Evolutionary conservation across 1,140 invertebrate genomes (phyloP), one percentile per base, ranked within the genome.

Genomic region (Drosophila littoralis): DNA sequence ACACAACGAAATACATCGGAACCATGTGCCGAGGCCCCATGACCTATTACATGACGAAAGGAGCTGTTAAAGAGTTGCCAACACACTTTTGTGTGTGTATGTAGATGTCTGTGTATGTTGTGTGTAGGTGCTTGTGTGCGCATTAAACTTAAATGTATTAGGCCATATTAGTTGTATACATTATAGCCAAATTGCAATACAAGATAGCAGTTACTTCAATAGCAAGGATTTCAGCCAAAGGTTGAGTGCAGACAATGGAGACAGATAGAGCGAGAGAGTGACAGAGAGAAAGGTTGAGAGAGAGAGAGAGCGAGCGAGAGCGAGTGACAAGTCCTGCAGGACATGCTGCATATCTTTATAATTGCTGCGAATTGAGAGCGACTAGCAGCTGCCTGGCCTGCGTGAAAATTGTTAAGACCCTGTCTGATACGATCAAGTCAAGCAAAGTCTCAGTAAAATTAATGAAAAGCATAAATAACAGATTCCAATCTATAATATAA

Each of bases 31-130:
- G 12, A 73, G 58, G 54, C 67, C 76, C 81, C 73, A 66, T 79
- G 81, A 79, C 81, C 81, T 78, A 84, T 84, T 82, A 84, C 76
- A 79, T 79, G 81, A 73, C 72, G 79, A 82, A 82, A 84, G 79
- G 69, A 82, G 77, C 69, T 82, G 79, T 64, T 77, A 71, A 82
- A 72, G 66, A 75, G 55, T 80, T 59, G 75, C 59, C 73, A 35
- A 63, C 43, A 72, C 61, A 57, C 40, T 32, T 15, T 8, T 40
- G 12, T 8, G 28, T 13, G 7, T 35, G 9, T 40, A 6, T 43
- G 9, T 36, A n/a, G 15, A n/a, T 38, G 13, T 33, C 10, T 28
- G 32, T 45, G 13, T 33, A 10, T 33, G 12, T 8, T 35, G 8
- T 38, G 8, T 43, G 9, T 32, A 15, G 28, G 32, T 45, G 61